Evolutionary conservation across 2,888 invertebrate genomes (phyloP).

Genomic region (Hipparchia sbordonii): DNA sequence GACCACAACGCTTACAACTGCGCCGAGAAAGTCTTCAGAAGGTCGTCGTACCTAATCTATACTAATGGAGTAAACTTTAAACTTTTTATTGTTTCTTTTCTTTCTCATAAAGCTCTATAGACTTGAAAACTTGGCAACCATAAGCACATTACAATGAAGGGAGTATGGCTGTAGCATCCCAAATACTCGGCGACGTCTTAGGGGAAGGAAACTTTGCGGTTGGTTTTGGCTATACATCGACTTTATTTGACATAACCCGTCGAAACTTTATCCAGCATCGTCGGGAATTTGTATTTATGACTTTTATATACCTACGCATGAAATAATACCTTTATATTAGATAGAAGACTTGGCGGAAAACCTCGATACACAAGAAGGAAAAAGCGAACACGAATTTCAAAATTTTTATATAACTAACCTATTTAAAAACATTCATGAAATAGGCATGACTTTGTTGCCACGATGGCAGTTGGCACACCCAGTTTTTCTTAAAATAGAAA

Average conservation of each 20-base stretch:
- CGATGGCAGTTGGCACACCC: too few relatives aligned
- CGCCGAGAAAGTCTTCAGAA: too few relatives aligned
- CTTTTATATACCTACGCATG: neutral
- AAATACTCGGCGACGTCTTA: slow-evolving; percentile 41
- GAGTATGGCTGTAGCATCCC: slow-evolving; percentile 33
- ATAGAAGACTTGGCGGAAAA: too few relatives aligned
- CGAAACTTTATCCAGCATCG: slow-evolving; percentile 26
- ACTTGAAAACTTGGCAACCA: slow-evolving; percentile 42
- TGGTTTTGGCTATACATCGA: slow-evolving; percentile 25
- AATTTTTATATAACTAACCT: too few relatives aligned
- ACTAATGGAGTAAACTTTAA: too few relatives aligned
- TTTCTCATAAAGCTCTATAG: slow-evolving; percentile 13
- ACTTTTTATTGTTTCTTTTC: neutral
- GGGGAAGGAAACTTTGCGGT: slow-evolving; percentile 43
- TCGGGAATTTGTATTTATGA: slow-evolving; percentile 21
- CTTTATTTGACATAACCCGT: slow-evolving; percentile 24
- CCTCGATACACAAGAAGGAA: too few relatives aligned
- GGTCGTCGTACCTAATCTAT: too few relatives aligned
- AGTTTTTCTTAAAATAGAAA: too few relatives aligned
- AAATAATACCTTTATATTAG: neutral
- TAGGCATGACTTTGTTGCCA: too few relatives aligned
- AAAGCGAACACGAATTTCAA: too few relatives aligned
- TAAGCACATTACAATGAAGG: slow-evolving; percentile 48
- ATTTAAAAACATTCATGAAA: too few relatives aligned
- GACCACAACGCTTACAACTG: too few relatives aligned